These are phyloP conservation scores for Agelaius tricolor DNA, from an alignment of 2,113 vertebrate genomes.

Conservation along the genomic window DNA sequence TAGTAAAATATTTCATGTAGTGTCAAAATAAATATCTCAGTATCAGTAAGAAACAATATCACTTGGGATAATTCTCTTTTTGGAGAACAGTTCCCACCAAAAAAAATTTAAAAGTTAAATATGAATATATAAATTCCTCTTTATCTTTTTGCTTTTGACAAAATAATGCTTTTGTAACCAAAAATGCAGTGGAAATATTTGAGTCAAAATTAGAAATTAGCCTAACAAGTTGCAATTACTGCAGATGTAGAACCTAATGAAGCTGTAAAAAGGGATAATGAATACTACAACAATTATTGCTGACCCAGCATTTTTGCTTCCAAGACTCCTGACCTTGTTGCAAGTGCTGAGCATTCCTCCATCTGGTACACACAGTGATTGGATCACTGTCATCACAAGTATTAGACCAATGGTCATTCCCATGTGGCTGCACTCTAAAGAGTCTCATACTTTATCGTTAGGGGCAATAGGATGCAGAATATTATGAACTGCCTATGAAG, in stretches of 20 bases:
- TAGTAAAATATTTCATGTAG: background rate
- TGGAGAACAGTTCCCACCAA: background rate
- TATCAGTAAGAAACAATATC: background rate
- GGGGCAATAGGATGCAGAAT: background rate
- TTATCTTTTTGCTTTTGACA: background rate
- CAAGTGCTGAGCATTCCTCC: background rate
- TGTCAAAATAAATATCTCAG: background rate
- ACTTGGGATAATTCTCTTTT: background rate
- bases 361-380: background rate
- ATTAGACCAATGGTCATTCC: background rate
- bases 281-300: background rate
- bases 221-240: background rate
- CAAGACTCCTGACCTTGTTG: background rate
- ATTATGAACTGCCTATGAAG: background rate
- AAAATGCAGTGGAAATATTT: background rate
- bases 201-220: background rate
- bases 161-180: background rate
- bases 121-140: background rate
- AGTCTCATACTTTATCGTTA: background rate
- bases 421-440: background rate
- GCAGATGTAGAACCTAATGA: background rate
- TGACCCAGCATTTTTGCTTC: background rate
- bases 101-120: background rate
- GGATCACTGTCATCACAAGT: background rate
- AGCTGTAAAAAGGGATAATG: background rate